Base-by-base conservation (phyloP, 2,888 invertebrate species). In the Globia sparganii region DNA sequence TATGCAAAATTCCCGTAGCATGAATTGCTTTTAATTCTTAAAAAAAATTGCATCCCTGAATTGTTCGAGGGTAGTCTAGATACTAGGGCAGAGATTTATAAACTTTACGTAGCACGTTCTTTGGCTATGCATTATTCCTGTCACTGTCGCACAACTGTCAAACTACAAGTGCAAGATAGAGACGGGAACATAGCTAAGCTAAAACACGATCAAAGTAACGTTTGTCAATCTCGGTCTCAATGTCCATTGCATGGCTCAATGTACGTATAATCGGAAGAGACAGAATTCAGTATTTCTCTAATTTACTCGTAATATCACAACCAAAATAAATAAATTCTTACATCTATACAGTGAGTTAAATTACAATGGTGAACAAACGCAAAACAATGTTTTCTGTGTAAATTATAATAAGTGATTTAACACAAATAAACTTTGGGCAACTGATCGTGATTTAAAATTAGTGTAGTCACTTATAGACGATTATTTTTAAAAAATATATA, bases 301-400 rank as follows among this genome's bases (percentile, higher is more conserved):
- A 83, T 82, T 83, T 77, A 84, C 77, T 79, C 77, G 77, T 86
- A 86, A 84, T 80, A 87, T 88, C 88, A 88, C 88, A 88, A 88
- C 88, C 88, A 82, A 88, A 88, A 86, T 88, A 82, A 88, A 88
- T 87, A 76, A 85, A 80, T 81, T 76, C 83, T 88, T 87, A 87
- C 40, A 80, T 66, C 88, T 87, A 87, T 62, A 80, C 71, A 43
- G 37, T 72, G 75, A 84, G 75, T 87, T 65, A 78, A 82, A 74
- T 53, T 84, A 82, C 53, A 71, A 73, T 66, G 70, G 78, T 85
- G 81, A 81, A 83, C 81, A 83, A 87, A 85, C 78, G 70, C 58
- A 67, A 84, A 83, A 78, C 64, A 74, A 71, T 72, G n/a, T 56
- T 59, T 65, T 75, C 76, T 75, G 70, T 85, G 76, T 81, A 80